These are phyloP conservation scores for Abrostola tripartita DNA, from an alignment of 2,888 invertebrate species.

Conservation along the genomic window DNA sequence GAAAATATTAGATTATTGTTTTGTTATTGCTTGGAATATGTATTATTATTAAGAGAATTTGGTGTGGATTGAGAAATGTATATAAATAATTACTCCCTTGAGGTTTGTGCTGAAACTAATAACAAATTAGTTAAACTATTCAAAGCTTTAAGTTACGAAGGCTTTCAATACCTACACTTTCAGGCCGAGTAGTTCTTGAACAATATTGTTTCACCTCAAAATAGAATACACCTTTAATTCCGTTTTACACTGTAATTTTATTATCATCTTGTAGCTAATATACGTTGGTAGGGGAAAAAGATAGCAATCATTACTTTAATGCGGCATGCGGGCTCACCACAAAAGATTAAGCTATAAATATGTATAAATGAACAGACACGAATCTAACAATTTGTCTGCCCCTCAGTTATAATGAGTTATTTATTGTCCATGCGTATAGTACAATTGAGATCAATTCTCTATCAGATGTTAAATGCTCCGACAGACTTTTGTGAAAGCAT, in stretches of 20 bases:
- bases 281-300: conserved; percentile 10
- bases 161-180: too few relatives aligned
- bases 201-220: background rate
- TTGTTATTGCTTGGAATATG: background rate
- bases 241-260: background rate
- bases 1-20: conserved; percentile 3
- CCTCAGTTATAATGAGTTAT: conserved; percentile 41
- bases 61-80: background rate
- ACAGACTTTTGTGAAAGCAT: background rate
- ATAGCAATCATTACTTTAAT: conserved; percentile 25
- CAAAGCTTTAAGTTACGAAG: too few relatives aligned
- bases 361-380: conserved; percentile 30
- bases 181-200: too few relatives aligned
- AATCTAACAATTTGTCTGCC: conserved; percentile 53
- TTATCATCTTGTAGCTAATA: background rate
- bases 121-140: too few relatives aligned
- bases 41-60: background rate
- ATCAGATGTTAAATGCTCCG: background rate
- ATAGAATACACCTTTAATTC: background rate
- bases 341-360: conserved; percentile 42
- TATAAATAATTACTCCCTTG: too few relatives aligned
- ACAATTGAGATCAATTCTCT: conserved; percentile 27
- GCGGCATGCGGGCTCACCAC: conserved; percentile 56
- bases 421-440: conserved; percentile 7
- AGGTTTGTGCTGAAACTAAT: too few relatives aligned